Evolutionary conservation across 92 coral and sea anemone species (phyloP).

Genomic region (Umimayanthus kanabou): DNA sequence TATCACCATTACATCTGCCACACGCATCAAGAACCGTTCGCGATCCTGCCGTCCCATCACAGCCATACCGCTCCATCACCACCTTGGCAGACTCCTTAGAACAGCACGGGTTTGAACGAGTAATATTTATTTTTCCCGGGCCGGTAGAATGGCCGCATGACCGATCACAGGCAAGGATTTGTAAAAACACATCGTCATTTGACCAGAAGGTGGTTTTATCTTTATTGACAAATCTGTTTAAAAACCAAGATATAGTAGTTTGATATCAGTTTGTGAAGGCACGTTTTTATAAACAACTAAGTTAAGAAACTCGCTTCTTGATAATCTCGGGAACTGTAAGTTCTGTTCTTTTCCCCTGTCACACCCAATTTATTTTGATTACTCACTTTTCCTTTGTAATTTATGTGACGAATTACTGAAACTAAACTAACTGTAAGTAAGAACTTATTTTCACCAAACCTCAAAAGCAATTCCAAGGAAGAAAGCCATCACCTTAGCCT

Average conservation of each 20-base stretch:
- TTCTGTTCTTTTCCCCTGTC: too few relatives aligned
- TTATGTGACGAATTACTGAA: too few relatives aligned
- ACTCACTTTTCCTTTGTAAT: too few relatives aligned
- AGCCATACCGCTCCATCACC: conserved; percentile 23
- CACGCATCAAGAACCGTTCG: conserved; percentile 8
- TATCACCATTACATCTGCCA: neutral
- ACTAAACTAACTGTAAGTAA: too few relatives aligned
- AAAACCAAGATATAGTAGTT: neutral
- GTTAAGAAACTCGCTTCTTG: neutral
- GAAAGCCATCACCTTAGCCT: too few relatives aligned
- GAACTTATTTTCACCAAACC: too few relatives aligned
- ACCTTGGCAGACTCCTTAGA: conserved; percentile 20
- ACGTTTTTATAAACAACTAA: neutral
- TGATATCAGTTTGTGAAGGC: neutral
- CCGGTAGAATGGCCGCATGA: conserved; percentile 4
- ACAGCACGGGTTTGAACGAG: neutral
- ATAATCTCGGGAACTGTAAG: too few relatives aligned
- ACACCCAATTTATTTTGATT: too few relatives aligned
- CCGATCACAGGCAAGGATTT: conserved; percentile 14
- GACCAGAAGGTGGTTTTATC: neutral
- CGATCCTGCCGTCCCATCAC: conserved; percentile 14
- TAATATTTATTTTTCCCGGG: neutral
- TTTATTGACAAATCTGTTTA: conserved; percentile 2
- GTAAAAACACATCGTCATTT: neutral
- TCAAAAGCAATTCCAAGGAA: too few relatives aligned